phyloP scores from a whole-genome alignment of 2,797 vertebrate species.

The Moxostoma hubbsi region DNA sequence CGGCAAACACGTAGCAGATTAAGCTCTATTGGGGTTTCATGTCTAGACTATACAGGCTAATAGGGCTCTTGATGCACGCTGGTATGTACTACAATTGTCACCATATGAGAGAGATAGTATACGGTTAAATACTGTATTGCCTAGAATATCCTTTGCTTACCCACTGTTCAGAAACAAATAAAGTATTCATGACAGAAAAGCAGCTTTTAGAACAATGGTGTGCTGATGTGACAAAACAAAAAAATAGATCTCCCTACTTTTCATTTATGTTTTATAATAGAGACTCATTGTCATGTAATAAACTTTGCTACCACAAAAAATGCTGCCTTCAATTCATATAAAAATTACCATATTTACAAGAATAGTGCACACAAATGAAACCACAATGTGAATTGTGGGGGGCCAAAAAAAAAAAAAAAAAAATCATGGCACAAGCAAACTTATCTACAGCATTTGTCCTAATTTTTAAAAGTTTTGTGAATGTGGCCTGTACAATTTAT shows the following conservation, averaged over 20 bases:
- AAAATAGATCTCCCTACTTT: neutral
- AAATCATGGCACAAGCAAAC: no score
- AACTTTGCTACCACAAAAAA: no score
- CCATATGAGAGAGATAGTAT: slow-evolving; percentile 36
- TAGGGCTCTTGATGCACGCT: slow-evolving; percentile 13
- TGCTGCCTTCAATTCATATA: no score
- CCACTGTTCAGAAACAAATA: slow-evolving; percentile 30
- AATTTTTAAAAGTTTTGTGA: no score
- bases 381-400: neutral
- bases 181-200: neutral
- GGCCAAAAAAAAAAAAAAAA: no score
- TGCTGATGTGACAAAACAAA: neutral
- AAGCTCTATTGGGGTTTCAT: slow-evolving; percentile 45
- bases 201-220: slow-evolving; percentile 8
- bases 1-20: slow-evolving; percentile 29
- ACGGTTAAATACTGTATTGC: neutral
- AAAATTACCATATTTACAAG: no score
- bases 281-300: no score
- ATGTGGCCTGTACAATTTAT: no score
- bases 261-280: no score
- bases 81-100: slow-evolving; percentile 3
- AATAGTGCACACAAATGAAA: neutral
- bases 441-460: no score
- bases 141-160: slow-evolving; percentile 19
- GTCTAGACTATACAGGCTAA: slow-evolving; percentile 51